Percentiles rank a stretch among this genome's conserved stretches.
These are phyloP conservation scores for Tryphoninae sp. DNA, from an alignment of 2,888 invertebrate genomes.

Conservation along the genomic window DNA sequence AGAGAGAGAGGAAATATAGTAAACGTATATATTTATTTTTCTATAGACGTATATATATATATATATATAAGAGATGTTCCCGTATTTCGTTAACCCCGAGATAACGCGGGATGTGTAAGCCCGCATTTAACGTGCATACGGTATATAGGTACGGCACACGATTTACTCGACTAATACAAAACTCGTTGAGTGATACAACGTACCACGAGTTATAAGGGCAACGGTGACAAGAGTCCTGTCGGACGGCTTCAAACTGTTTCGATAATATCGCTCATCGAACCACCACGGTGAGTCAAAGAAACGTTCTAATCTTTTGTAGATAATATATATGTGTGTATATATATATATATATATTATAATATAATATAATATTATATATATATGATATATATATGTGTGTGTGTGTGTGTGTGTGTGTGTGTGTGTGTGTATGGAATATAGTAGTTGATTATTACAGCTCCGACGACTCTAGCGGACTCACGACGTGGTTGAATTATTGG, in stretches of 20 bases:
- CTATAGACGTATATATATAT: background rate
- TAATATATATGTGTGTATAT: too few species aligned
- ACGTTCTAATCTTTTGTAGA: background rate
- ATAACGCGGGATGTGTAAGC: slow-evolving; percentile 3
- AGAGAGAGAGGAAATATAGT: background rate
- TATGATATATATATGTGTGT: too few species aligned
- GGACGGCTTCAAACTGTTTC: background rate
- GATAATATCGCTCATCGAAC: background rate
- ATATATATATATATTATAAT: too few species aligned
- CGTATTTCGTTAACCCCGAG: slow-evolving; percentile 17
- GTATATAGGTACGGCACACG: background rate
- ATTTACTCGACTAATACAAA: background rate
- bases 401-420: too few species aligned
- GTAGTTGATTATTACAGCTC: too few species aligned
- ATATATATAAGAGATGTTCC: background rate
- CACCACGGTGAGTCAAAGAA: slow-evolving; percentile 2
- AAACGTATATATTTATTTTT: background rate
- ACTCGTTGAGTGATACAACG: background rate
- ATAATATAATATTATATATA: too few species aligned
- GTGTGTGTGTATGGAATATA: too few species aligned
- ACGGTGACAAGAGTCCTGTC: background rate
- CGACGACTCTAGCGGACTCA: too few species aligned
- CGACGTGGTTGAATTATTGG: too few species aligned
- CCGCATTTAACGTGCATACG: slow-evolving; percentile 22
- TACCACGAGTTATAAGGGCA: background rate